A percentile compares a stretch with the other conserved stretches of the same genome.
phyloP scores from a whole-genome alignment of 2,113 vertebrate species.

The Lathamus discolor region DNA sequence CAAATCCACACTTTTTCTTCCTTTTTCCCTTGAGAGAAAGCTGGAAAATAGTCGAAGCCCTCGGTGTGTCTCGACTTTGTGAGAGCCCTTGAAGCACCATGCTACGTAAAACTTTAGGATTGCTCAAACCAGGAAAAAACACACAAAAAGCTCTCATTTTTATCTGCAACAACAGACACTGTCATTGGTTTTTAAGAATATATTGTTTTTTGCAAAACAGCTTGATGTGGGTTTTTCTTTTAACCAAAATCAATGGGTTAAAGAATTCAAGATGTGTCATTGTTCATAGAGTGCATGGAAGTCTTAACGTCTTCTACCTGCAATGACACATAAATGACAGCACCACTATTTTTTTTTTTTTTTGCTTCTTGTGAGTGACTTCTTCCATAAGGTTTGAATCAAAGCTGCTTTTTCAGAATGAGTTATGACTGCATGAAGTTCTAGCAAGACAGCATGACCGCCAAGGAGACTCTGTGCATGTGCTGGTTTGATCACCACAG shows the following conservation, averaged over 20 bases:
- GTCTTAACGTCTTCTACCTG: constrained; percentile 5
- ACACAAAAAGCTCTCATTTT: background rate
- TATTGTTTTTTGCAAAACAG: background rate
- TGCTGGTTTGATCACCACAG: constrained; percentile 17
- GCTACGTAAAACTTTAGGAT: background rate
- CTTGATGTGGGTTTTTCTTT: constrained; percentile 16
- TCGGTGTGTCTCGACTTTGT: background rate
- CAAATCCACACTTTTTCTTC: background rate
- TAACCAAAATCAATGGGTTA: background rate
- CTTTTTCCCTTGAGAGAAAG: background rate
- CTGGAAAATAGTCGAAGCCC: background rate
- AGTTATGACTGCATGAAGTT: background rate
- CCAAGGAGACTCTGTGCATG: background rate
- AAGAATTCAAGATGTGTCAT: background rate
- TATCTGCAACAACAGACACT: background rate
- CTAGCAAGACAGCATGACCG: background rate
- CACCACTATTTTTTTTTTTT: background rate
- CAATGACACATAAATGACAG: background rate
- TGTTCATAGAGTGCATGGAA: background rate
- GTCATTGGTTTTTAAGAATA: constrained; percentile 17
- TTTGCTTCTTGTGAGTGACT: background rate
- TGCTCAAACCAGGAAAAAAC: constrained; percentile 6
- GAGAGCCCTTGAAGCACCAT: background rate
- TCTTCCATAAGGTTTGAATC: constrained; percentile 13
- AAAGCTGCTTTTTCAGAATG: background rate